These are phyloP conservation scores for Phalera bucephala DNA, from an alignment of 2,888 invertebrate genomes.

Conservation along the genomic window DNA sequence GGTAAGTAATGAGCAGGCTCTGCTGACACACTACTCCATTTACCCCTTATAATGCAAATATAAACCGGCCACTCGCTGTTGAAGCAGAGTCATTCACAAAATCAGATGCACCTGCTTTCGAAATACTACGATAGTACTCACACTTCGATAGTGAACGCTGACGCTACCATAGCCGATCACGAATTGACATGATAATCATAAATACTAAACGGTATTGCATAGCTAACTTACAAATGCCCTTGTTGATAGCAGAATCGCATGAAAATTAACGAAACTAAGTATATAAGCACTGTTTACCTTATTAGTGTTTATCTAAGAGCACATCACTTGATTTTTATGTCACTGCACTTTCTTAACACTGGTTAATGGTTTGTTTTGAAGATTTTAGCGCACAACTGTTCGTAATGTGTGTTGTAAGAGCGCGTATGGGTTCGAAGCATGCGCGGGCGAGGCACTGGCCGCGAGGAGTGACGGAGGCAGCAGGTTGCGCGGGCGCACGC, in stretches of 20 bases:
- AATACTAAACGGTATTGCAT: slow-evolving; percentile 28
- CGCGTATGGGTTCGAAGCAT: slow-evolving; percentile 51
- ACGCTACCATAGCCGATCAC: slow-evolving; percentile 21
- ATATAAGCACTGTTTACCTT: slow-evolving; percentile 52
- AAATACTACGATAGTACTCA: slow-evolving; percentile 34
- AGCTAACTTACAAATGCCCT: slow-evolving; percentile 56
- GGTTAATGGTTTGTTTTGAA: slow-evolving; percentile 41
- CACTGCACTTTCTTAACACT: slow-evolving; percentile 53
- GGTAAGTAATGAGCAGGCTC: slow-evolving; percentile 36
- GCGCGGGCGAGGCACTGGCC: slow-evolving; percentile 66
- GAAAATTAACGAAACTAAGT: slow-evolving; percentile 26
- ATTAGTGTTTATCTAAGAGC: slow-evolving; percentile 38
- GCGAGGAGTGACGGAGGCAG: slow-evolving; percentile 62
- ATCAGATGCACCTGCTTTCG: slow-evolving; percentile 48
- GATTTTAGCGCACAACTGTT: slow-evolving; percentile 33
- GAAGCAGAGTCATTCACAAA: slow-evolving; percentile 57
- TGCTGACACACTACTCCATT: slow-evolving; percentile 57
- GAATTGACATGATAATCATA: slow-evolving; percentile 37
- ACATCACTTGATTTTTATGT: slow-evolving; percentile 55
- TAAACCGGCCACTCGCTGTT: slow-evolving; percentile 51
- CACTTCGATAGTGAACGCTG: slow-evolving; percentile 9
- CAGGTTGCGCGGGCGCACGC: slow-evolving; percentile 66
- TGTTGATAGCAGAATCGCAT: slow-evolving; percentile 39
- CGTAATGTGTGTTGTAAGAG: slow-evolving; percentile 27
- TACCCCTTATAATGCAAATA: slow-evolving; percentile 56